A percentile compares a stretch with the other conserved stretches of the same genome.
phyloP scores from a whole-genome alignment of 1,140 invertebrate species.

The Thereuonema tuberculata region DNA sequence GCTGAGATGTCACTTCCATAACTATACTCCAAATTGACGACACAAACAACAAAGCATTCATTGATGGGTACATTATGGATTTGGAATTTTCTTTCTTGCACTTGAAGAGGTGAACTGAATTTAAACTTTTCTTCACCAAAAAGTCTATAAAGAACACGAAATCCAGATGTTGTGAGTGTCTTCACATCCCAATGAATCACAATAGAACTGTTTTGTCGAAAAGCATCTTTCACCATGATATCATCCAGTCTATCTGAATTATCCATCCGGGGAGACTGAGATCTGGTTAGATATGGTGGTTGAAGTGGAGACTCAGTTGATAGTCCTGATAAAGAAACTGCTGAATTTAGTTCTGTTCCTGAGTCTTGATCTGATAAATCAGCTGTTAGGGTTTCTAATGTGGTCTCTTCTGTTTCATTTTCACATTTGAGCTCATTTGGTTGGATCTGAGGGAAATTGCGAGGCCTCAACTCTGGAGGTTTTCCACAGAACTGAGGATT shows the following conservation, averaged over 20 bases:
- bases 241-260: too few species aligned
- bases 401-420: conserved; percentile 21
- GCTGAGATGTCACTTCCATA: conserved; percentile 73
- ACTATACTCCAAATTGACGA: background rate
- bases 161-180: conserved; percentile 25
- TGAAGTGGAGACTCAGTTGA: background rate
- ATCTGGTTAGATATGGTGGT: background rate
- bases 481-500: conserved; percentile 86
- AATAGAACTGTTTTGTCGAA: background rate
- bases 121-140: conserved; percentile 83
- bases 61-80: conserved; percentile 80
- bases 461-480: conserved; percentile 55
- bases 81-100: conserved; percentile 74
- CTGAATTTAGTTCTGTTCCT: background rate
- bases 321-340: background rate
- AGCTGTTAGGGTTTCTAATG: background rate
- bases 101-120: conserved; percentile 68
- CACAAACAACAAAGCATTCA: conserved; percentile 33
- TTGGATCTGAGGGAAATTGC: conserved; percentile 73
- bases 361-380: background rate
- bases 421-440: conserved; percentile 41
- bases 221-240: conserved; percentile 1
- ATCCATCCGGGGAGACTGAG: too few species aligned
- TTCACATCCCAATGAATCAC: background rate
- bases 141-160: conserved; percentile 71